Conservation (phyloP, 2,113 vertebrate genomes). For the Camelus bactrianus region DNA sequence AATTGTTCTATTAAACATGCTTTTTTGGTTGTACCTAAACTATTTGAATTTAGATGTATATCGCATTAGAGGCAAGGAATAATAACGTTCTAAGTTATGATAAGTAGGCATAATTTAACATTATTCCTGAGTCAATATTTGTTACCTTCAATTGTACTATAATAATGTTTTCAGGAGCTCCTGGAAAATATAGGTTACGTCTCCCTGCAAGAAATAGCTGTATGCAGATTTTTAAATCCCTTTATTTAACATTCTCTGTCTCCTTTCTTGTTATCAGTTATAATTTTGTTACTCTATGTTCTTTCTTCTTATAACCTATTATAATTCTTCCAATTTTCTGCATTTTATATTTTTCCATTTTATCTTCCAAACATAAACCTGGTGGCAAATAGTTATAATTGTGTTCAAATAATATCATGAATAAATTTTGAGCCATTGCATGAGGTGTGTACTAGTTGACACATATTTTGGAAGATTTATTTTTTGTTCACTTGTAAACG, state of each 20-base stretch:
- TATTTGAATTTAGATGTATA: conserved; percentile 36
- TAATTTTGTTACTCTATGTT: conserved; percentile 1
- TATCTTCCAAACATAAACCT: neutral
- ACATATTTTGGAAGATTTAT: neutral
- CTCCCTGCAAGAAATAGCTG: neutral
- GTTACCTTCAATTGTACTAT: neutral
- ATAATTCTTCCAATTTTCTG: neutral
- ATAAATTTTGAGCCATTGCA: neutral
- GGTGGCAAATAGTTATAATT: neutral
- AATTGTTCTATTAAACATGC: neutral
- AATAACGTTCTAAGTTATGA: neutral
- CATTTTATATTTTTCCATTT: neutral
- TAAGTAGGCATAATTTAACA: neutral
- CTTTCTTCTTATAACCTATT: neutral
- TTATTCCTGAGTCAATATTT: conserved; percentile 2
- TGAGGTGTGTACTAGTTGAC: neutral
- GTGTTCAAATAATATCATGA: neutral
- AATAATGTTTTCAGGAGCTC: neutral
- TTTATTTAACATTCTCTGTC: neutral
- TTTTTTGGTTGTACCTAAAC: neutral
- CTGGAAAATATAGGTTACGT: neutral
- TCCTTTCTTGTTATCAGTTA: neutral
- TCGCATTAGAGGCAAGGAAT: neutral
- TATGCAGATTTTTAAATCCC: neutral
- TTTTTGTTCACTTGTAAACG: neutral